These are phyloP conservation scores for Eupithecia vulgata DNA, from an alignment of 2,888 invertebrate genomes.

Conservation along the genomic window DNA sequence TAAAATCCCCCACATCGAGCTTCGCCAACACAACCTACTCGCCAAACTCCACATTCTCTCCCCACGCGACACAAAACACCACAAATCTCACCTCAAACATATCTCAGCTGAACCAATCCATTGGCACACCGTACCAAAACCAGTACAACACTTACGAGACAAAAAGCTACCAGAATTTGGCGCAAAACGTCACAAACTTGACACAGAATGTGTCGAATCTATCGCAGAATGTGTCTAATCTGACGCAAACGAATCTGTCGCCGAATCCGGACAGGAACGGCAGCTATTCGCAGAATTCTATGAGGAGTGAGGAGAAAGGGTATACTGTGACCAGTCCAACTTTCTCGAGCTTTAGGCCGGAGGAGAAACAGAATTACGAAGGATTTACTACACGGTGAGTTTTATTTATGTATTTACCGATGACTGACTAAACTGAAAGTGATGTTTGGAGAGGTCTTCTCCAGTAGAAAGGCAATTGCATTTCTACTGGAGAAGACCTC, in stretches of 20 bases:
- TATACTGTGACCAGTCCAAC: slow-evolving; percentile 69
- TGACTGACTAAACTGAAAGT: background rate
- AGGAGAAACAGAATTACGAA: slow-evolving; percentile 84
- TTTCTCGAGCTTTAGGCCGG: slow-evolving; percentile 77
- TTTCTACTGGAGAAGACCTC: background rate
- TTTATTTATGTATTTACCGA: too few species aligned
- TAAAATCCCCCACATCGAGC: slow-evolving; percentile 72
- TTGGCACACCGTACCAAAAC: slow-evolving; percentile 52
- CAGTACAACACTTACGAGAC: slow-evolving; percentile 40
- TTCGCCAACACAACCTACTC: slow-evolving; percentile 78
- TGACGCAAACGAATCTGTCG: slow-evolving; percentile 36
- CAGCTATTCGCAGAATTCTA: slow-evolving; percentile 51
- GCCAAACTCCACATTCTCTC: slow-evolving; percentile 72
- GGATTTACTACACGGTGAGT: slow-evolving; percentile 87
- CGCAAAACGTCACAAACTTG: slow-evolving; percentile 35
- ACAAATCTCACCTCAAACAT: slow-evolving; percentile 62
- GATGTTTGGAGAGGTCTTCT: too few species aligned
- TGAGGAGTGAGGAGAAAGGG: slow-evolving; percentile 61
- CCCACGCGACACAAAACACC: slow-evolving; percentile 53
- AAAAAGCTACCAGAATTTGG: slow-evolving; percentile 27
- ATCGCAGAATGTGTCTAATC: slow-evolving; percentile 31
- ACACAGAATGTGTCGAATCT: slow-evolving; percentile 25
- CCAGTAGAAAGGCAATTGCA: background rate
- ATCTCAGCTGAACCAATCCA: slow-evolving; percentile 64
- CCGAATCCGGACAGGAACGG: slow-evolving; percentile 49